Conservation (phyloP, 2,888 invertebrate genomes). For the Watsonalla cultraria region DNA sequence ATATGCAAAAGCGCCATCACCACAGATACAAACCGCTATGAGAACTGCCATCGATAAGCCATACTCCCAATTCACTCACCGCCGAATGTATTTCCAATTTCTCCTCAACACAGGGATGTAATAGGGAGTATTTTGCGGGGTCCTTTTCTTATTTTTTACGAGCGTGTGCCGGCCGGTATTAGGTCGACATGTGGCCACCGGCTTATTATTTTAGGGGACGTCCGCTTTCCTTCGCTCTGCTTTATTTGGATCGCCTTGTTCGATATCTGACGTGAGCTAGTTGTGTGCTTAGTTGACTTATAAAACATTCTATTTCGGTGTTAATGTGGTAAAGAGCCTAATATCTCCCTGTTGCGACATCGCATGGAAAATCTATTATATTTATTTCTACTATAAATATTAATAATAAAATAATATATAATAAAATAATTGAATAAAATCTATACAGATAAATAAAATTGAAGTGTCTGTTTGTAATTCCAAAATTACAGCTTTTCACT, state of each 20-base stretch:
- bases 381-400: no score
- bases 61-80: constrained; percentile 33
- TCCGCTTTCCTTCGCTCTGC: constrained; percentile 39
- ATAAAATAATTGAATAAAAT: no score
- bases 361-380: no score
- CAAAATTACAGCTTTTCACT: no score
- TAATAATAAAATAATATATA: no score
- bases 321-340: background rate
- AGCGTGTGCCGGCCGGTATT: constrained; percentile 57
- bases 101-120: constrained; percentile 53
- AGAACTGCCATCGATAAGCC: constrained; percentile 19
- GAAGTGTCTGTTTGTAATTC: no score
- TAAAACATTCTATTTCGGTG: constrained; percentile 12
- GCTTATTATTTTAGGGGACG: constrained; percentile 60
- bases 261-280: constrained; percentile 23
- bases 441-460: no score
- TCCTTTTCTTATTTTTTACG: constrained; percentile 71
- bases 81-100: constrained; percentile 67
- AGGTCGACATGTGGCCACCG: constrained; percentile 63
- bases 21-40: constrained; percentile 24
- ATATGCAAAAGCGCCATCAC: constrained; percentile 4
- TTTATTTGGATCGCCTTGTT: constrained; percentile 38
- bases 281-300: constrained; percentile 8
- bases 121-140: constrained; percentile 68
- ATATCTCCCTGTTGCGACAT: no score